Conservation (phyloP, 2,113 vertebrate species). For the Grallaria varia region DNA sequence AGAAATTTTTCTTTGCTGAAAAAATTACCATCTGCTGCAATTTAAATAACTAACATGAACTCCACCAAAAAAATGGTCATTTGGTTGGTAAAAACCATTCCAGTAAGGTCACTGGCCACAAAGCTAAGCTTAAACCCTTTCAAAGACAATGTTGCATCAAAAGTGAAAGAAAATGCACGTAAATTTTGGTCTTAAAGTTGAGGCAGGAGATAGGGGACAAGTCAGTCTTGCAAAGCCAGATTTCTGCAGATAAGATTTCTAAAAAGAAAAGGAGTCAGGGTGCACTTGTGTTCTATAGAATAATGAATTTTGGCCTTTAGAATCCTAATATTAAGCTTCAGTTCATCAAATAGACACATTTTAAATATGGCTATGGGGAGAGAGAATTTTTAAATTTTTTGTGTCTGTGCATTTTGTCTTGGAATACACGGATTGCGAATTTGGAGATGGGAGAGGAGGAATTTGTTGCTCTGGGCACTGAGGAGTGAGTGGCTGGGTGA, state of each 20-base stretch:
- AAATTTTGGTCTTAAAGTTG: background rate
- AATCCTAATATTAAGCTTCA: background rate
- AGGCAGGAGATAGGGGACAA: background rate
- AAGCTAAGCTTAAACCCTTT: background rate
- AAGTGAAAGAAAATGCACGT: background rate
- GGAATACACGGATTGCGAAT: background rate
- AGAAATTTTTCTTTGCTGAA: background rate
- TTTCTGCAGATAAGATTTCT: background rate
- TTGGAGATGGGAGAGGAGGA: background rate
- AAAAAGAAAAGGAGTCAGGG: background rate
- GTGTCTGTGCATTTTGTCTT: background rate
- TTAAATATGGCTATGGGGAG: background rate
- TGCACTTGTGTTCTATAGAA: background rate
- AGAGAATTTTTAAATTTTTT: background rate
- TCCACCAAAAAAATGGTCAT: background rate
- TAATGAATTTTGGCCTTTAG: background rate
- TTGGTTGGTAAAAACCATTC: background rate
- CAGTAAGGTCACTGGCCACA: background rate
- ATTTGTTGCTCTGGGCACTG: accelerated
- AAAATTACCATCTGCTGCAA: slow-evolving; percentile 11
- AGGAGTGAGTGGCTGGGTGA: background rate
- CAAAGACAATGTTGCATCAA: background rate
- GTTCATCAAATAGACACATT: background rate
- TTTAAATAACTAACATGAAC: background rate
- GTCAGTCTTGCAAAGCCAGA: background rate